phyloP scores from a whole-genome alignment of 2,113 vertebrate genomes.

The Lagenorhynchus albirostris region DNA sequence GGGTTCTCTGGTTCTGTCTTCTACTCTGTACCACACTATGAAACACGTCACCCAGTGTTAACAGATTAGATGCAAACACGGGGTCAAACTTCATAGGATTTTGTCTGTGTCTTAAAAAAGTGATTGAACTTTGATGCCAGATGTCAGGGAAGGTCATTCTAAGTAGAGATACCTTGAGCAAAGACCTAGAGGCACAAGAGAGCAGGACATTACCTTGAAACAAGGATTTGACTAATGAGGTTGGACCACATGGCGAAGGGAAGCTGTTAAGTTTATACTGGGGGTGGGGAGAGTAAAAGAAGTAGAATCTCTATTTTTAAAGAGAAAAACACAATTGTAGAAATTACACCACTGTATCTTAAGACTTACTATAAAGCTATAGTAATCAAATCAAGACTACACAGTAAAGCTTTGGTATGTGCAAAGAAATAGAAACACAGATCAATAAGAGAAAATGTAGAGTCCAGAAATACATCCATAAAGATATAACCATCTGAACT shows the following conservation, averaged over 20 bases:
- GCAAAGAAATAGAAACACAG: neutral
- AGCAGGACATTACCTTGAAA: neutral
- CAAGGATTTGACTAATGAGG: neutral
- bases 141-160: neutral
- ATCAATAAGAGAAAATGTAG: neutral
- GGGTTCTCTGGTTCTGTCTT: neutral
- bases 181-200: neutral
- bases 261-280: neutral
- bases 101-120: neutral
- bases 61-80: neutral
- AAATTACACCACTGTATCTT: neutral
- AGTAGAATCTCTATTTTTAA: neutral
- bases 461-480: neutral
- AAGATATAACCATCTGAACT: neutral
- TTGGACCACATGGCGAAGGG: fast-evolving
- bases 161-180: neutral
- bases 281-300: neutral
- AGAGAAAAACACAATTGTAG: neutral
- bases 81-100: neutral
- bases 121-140: neutral
- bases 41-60: neutral
- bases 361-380: neutral
- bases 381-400: neutral
- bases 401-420: neutral
- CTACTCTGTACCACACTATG: too few species aligned